Percentiles rank a stretch among this genome's conserved stretches.
Evolutionary conservation across 1,140 invertebrate genomes (phyloP).

Genomic region (Pseudomyrmex dendroicus): DNA sequence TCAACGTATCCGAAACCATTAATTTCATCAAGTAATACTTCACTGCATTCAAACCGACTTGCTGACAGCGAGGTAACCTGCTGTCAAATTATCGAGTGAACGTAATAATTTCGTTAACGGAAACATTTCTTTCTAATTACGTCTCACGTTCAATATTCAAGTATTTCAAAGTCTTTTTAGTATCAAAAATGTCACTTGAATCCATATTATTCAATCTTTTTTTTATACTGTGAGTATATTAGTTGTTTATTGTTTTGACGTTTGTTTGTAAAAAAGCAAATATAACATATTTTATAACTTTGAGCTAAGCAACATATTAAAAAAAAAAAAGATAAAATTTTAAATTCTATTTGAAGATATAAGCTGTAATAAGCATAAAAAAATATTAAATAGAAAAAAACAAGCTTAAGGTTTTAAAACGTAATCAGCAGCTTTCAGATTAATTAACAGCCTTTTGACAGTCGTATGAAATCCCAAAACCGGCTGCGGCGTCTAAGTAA

Average conservation of each 20-base stretch:
- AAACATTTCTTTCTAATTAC: conserved; percentile 56
- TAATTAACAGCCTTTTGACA: conserved; percentile 15
- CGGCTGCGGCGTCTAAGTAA: conserved; percentile 1
- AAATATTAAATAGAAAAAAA: not conserved
- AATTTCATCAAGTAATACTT: conserved; percentile 70
- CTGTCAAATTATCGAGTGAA: conserved; percentile 37
- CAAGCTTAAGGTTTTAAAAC: not conserved
- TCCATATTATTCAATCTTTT: not conserved
- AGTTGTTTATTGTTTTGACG: not conserved
- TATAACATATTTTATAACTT: not conserved
- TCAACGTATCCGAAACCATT: conserved; percentile 39
- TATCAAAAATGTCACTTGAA: not conserved
- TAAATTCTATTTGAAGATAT: not conserved
- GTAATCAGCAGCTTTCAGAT: not conserved
- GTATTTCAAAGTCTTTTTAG: not conserved
- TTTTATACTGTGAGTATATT: no score
- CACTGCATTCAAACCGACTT: conserved; percentile 2
- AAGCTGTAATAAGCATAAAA: not conserved
- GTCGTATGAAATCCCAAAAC: not conserved
- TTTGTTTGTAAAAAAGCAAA: not conserved
- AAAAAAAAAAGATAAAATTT: not conserved
- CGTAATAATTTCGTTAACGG: conserved; percentile 60
- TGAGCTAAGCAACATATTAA: not conserved
- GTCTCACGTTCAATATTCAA: not conserved
- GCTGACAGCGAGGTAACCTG: not conserved